phyloP scores from a whole-genome alignment of 2,113 vertebrate species.

The Hiodon alosoides region DNA sequence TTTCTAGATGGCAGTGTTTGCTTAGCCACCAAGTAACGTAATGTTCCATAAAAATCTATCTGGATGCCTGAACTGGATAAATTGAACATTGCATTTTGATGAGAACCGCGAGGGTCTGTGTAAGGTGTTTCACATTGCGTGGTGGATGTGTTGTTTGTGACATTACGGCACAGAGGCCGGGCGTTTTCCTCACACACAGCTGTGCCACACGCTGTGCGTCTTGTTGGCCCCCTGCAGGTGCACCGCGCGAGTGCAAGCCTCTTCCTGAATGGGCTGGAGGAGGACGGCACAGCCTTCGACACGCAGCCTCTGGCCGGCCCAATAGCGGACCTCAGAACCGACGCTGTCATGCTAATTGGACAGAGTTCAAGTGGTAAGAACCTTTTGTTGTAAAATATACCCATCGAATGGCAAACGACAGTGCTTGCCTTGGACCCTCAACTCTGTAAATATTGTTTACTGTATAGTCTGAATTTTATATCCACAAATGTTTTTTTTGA shows the following conservation, averaged over 20 bases:
- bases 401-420: background rate
- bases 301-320: constrained; percentile 60
- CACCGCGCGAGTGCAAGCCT: constrained; percentile 72
- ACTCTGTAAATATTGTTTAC: background rate
- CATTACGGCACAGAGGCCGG: background rate
- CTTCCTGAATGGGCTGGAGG: constrained; percentile 82
- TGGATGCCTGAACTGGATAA: too few species aligned
- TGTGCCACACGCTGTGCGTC: too few species aligned
- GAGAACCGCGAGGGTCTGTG: too few species aligned
- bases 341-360: constrained; percentile 65
- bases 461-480: background rate
- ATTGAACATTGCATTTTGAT: too few species aligned
- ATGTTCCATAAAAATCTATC: too few species aligned
- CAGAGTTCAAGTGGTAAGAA: constrained; percentile 73
- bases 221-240: constrained; percentile 57
- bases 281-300: constrained; percentile 75
- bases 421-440: background rate
- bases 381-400: background rate
- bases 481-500: too few species aligned
- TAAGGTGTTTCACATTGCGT: too few species aligned
- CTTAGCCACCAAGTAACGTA: too few species aligned
- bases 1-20: too few species aligned
- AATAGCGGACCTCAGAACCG: constrained; percentile 55
- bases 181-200: background rate
- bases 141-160: too few species aligned